Evolutionary conservation across 2,888 invertebrate genomes (phyloP).

Genomic region (Drosophila ustulata): DNA sequence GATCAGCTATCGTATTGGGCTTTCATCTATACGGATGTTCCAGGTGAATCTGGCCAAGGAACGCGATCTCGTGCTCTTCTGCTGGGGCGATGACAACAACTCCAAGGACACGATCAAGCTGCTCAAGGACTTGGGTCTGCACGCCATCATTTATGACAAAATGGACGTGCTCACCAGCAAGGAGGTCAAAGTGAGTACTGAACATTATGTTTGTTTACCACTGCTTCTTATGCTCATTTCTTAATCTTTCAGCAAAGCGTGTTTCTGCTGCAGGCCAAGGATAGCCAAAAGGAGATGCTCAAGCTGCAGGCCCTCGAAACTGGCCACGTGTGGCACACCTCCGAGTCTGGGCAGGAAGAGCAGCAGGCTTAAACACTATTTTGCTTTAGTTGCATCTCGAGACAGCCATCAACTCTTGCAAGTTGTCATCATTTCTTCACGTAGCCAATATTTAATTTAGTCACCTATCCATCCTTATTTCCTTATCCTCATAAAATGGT

Average conservation of each 20-base stretch:
- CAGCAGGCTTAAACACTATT: constrained; percentile 56
- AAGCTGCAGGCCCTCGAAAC: constrained; percentile 83
- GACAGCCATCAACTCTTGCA: constrained; percentile 1
- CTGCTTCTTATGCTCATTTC: neutral
- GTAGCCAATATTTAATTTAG: constrained; percentile 62
- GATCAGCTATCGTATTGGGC: constrained; percentile 38
- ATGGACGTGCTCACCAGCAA: constrained; percentile 87
- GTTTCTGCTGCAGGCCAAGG: constrained; percentile 92
- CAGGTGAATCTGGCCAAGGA: constrained; percentile 92
- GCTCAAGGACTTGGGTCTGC: constrained; percentile 95
- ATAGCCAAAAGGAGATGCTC: constrained; percentile 87
- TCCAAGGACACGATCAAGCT: constrained; percentile 93
- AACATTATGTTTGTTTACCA: neutral
- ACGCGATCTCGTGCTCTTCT: constrained; percentile 94
- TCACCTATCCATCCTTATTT: constrained; percentile 6
- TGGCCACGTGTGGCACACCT: constrained; percentile 74
- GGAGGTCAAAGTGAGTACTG: constrained; percentile 80
- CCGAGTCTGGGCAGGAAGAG: constrained; percentile 53
- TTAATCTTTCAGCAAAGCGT: constrained; percentile 89
- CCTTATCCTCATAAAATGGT: constrained; percentile 4
- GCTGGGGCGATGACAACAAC: constrained; percentile 99
- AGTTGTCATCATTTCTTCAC: constrained; percentile 27
- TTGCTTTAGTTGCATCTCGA: constrained; percentile 30
- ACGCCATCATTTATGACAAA: constrained; percentile 98
- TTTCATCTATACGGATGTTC: constrained; percentile 53